Evolutionary conservation across 2,797 vertebrate species (phyloP), one percentile per base, ranked within the genome.

Genomic region (Tokudaia muenninki): DNA sequence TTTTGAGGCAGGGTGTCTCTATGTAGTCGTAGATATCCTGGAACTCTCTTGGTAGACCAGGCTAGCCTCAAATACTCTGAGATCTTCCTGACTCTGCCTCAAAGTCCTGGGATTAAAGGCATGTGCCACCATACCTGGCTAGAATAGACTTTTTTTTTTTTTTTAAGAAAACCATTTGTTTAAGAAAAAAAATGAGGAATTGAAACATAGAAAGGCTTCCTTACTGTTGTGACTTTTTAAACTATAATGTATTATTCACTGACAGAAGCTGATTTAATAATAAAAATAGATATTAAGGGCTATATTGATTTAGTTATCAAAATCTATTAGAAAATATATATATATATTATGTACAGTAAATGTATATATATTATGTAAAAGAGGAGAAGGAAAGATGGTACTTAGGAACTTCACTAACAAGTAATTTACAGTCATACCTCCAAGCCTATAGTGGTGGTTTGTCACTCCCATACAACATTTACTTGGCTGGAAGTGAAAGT

Each of bases 181-280:
- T 59, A 75, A 57, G 14, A 77, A 61, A 57, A 57, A 75, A 88
- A 31, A 34, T 14, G 17, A 74, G 65, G 87, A 12, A 74, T 93
- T 72, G n/a, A 83, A 65, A 22, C 4, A 44, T 41, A 88, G 29
- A 96, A 91, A 95, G 9, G 29, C 22, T 80, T 16, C 77, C 41
- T 77, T 82, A 78, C 22, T 67, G 19, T 0, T 7, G 75, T 75
- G 19, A 57, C 55, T 87, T 90, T 93, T 67, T 59, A 80, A 81
- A 83, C n/a, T 72, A 57, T 79, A 86, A 67, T 34, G 6, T 72
- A 72, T 72, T 92, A 82, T 86, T 92, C 55, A 83, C 86, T 72
- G 24, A 91, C 12, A 94, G 52, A 92, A 94, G 92, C 34, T 61
- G 24, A 87, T 94, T 93, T 93, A 55, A 29, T 91, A 87, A 44